Percentiles rank a stretch among this genome's conserved stretches.
These are phyloP conservation scores for Ammodytes dubius DNA, from an alignment of 2,113 vertebrate genomes.

Conservation along the genomic window DNA sequence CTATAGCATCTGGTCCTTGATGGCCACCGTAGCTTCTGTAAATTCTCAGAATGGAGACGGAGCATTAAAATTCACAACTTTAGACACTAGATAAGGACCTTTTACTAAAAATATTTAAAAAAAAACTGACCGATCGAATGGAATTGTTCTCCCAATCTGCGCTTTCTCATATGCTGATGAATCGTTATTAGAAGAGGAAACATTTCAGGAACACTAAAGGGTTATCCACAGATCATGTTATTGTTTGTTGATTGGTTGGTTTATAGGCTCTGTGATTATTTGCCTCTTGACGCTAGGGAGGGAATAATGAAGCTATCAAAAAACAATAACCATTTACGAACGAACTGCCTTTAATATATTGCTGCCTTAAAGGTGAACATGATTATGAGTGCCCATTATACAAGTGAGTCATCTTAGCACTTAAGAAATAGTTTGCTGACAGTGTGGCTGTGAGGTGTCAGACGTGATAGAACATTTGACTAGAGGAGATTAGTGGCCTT, in stretches of 20 bases:
- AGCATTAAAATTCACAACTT: too few species aligned
- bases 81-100: too few species aligned
- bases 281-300: background rate
- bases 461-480: background rate
- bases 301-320: background rate
- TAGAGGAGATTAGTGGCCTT: background rate
- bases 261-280: background rate
- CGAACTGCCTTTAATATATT: background rate
- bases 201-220: background rate
- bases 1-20: too few species aligned
- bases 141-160: background rate
- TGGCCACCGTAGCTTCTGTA: too few species aligned
- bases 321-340: background rate
- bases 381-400: background rate
- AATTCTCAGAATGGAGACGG: too few species aligned
- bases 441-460: background rate
- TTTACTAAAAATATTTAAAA: too few species aligned
- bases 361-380: background rate
- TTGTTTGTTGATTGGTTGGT: background rate
- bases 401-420: slow-evolving; percentile 27
- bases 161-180: background rate
- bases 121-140: background rate
- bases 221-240: background rate
- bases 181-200: background rate
- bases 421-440: background rate